Base-by-base conservation (phyloP, 2,797 vertebrate genomes). In the Lepidocolaptes lacrymiger region DNA sequence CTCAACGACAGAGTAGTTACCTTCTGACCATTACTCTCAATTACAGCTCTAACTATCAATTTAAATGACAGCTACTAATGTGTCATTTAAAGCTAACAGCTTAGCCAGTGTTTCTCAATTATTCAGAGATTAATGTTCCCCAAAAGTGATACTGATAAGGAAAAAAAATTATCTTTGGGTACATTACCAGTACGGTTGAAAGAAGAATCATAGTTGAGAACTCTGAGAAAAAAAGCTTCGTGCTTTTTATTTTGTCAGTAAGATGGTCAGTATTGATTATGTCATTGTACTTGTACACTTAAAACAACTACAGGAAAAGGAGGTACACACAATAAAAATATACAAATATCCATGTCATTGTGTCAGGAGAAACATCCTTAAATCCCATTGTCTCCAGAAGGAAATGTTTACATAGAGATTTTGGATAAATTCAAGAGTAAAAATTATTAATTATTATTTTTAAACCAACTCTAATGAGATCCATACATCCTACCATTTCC, bases 21-120 rank as follows among this genome's bases (percentile, higher is more conserved):
- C 54, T 92, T 96, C 96, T 96, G 89, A 95, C 9, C 61, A 0
- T 96, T 96, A 94, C 28, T 97, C 85, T 97, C 61, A 95, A 95
- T 97, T 97, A 95, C 76, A 91, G 41, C 46, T 95, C 85, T 82
- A 93, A 71, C 83, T 89, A 89, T 96, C 91, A 97, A 96, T 97
- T 97, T 97, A 96, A 96, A 91, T 97, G 96, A 91, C 93, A 97
- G 84, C 85, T 97, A 95, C 80, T 96, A 97, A 96, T 73, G 19
- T 95, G 81, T 96, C 91, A 96, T 91, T 97, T 98, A 97, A 97
- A 97, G 87, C 97, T 94, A 97, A 97, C 88, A 95, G 67, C 61
- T 92, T 89, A 96, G 83, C 52, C 59, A 96, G 82, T 93, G 83
- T 95, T 97, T 97, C 95, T 96, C 88, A 95, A 89, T 97, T 97